These are phyloP conservation scores for Meloe dianella DNA, from an alignment of 2,888 invertebrate species.

Conservation along the genomic window DNA sequence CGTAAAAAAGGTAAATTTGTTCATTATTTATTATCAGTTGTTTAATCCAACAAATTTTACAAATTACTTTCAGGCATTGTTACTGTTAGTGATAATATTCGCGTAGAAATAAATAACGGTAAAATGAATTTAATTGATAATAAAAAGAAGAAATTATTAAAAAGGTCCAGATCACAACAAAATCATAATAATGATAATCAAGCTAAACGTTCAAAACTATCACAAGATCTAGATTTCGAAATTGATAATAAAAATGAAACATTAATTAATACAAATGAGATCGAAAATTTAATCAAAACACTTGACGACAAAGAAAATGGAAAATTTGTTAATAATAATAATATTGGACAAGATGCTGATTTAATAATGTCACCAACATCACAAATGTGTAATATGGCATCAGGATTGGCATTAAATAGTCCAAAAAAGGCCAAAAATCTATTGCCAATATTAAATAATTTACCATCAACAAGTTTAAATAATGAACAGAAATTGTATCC, in stretches of 20 bases:
- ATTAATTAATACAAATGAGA: constrained; percentile 27
- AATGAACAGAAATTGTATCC: constrained; percentile 58
- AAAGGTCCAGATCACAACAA: constrained; percentile 13
- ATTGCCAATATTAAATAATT: constrained; percentile 44
- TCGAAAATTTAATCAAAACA: constrained; percentile 22
- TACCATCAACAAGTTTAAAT: constrained; percentile 30
- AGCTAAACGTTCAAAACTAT: constrained; percentile 21
- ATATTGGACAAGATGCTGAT: constrained; percentile 29
- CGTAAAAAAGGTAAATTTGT: constrained; percentile 38
- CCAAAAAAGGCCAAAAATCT: constrained; percentile 57
- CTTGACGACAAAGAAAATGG: constrained; percentile 30
- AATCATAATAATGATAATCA: constrained; percentile 8
- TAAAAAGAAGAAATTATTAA: constrained; percentile 16
- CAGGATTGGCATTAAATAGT: constrained; percentile 59
- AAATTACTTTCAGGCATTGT: constrained; percentile 42
- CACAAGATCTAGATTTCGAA: constrained; percentile 19
- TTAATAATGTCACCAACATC: constrained; percentile 61
- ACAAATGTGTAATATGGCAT: constrained; percentile 62
- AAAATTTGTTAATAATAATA: constrained; percentile 27
- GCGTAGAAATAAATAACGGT: constrained; percentile 53
- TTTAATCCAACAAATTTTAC: neutral
- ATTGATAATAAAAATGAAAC: constrained; percentile 7
- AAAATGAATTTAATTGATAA: constrained; percentile 46
- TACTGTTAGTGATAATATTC: constrained; percentile 56
- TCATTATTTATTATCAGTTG: neutral